These are phyloP conservation scores for Xestoiulus laeticollis DNA, from an alignment of 2,888 invertebrate species.

Conservation along the genomic window DNA sequence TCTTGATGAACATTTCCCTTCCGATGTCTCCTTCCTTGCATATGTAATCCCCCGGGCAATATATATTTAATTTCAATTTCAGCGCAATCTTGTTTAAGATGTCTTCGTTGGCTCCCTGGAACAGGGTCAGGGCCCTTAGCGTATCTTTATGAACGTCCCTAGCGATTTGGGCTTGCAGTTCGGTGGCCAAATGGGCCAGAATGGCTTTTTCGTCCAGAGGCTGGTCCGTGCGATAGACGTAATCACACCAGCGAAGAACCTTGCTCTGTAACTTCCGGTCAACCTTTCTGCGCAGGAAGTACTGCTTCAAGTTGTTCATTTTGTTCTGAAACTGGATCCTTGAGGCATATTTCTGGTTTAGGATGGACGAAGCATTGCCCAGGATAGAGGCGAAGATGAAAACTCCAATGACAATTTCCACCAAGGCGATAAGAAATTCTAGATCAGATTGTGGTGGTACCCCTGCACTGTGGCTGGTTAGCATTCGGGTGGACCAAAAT, in stretches of 20 bases:
- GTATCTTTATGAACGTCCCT: background rate
- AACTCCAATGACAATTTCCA: background rate
- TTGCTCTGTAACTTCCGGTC: background rate
- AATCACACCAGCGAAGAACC: background rate
- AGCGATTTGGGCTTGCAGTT: background rate
- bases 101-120: background rate
- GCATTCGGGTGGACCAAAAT: conserved; percentile 81
- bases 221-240: conserved; percentile 5
- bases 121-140: background rate
- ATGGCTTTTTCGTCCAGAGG: background rate
- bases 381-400: background rate
- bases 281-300: background rate
- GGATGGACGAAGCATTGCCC: background rate
- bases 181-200: background rate
- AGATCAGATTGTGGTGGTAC: background rate
- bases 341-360: background rate
- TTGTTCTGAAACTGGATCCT: background rate
- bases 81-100: background rate
- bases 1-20: conserved; percentile 19
- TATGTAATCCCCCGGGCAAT: conserved; percentile 29
- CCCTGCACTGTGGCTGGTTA: background rate
- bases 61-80: background rate
- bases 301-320: background rate
- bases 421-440: background rate
- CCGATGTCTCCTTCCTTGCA: background rate